Evolutionary conservation across 1,140 invertebrate genomes (phyloP), one percentile per base, ranked within the genome.

Genomic region (Drosophila biarmipes): DNA sequence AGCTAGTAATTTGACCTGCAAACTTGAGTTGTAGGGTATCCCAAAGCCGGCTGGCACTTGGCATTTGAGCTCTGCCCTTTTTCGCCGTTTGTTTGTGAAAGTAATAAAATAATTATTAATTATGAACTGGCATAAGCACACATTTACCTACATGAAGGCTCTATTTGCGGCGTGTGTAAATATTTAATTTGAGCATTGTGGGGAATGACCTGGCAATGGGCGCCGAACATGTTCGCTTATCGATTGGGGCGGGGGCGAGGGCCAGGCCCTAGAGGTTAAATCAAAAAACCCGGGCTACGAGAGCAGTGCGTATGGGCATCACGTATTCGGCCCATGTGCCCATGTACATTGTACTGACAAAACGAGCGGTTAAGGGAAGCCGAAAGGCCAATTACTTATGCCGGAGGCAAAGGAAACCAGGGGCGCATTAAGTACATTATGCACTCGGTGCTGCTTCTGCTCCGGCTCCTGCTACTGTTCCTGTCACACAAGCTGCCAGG

Each of bases 91-190:
- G 51, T 55, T 69, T 62, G 58, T 48, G 34, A 53, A 49, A 37
- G 51, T 58, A 56, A 75, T 75, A 75, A 74, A 75, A 75, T 75
- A 66, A 75, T 75, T 75, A 75, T 75, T 75, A 73, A 74, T 75
- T 75, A 69, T 56, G 49, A 48, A 69, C 48, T 68, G 63, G 63
- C 62, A 68, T 34, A 71, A 45, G 29, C 31, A 54, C 29, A 46
- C 49, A 55, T 11, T 27, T 31, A 12, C 15, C 19, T 43, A 55
- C 8, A 54, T 17, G 21, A 19, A 31, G 19, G n/a, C 45, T 57
- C 10, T 29, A 27, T 71, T 61, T 53, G 64, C 59, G 59, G 62
- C 63, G 40, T 68, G 66, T 68, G 66, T 69, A 69, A 71, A 71
- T 71, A 72, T 74, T 73, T 74, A 72, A 72, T 72, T 59, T 59